These are phyloP conservation scores for Castor canadensis DNA, from an alignment of 2,113 vertebrate species.

Conservation along the genomic window DNA sequence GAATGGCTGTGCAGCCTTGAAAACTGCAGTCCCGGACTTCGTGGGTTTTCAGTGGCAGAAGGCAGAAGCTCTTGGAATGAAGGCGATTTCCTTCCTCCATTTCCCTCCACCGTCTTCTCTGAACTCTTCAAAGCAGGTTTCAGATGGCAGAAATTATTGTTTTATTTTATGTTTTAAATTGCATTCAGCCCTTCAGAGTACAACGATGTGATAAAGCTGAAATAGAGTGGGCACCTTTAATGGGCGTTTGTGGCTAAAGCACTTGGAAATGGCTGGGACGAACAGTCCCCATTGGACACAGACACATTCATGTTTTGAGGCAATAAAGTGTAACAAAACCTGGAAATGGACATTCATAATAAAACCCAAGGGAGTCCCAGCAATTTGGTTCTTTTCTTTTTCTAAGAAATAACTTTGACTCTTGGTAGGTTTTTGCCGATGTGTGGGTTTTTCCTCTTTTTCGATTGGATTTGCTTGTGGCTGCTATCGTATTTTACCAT, in stretches of 20 bases:
- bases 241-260: conserved; percentile 45
- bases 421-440: conserved; percentile 46
- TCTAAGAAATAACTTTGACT: conserved; percentile 50
- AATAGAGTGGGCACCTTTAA: neutral
- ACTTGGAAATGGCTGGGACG: conserved; percentile 63
- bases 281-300: conserved; percentile 24
- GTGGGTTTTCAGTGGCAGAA: neutral
- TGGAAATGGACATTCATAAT: conserved; percentile 46
- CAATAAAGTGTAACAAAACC: conserved; percentile 59
- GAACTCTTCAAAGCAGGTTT: conserved; percentile 1
- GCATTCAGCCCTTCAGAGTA: conserved; percentile 37
- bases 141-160: neutral
- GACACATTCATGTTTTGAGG: conserved; percentile 37
- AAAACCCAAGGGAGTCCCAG: conserved; percentile 59
- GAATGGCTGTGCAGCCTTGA: neutral
- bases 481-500: neutral
- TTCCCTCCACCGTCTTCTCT: rapidly evolving
- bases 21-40: neutral
- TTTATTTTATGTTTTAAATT: conserved; percentile 55
- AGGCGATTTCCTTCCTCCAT: neutral
- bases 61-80: neutral
- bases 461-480: conserved; percentile 48
- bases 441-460: neutral
- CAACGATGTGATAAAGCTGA: conserved; percentile 53
- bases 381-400: conserved; percentile 9